Conservation (phyloP, 2,113 vertebrate species). For the Macaca nemestrina region DNA sequence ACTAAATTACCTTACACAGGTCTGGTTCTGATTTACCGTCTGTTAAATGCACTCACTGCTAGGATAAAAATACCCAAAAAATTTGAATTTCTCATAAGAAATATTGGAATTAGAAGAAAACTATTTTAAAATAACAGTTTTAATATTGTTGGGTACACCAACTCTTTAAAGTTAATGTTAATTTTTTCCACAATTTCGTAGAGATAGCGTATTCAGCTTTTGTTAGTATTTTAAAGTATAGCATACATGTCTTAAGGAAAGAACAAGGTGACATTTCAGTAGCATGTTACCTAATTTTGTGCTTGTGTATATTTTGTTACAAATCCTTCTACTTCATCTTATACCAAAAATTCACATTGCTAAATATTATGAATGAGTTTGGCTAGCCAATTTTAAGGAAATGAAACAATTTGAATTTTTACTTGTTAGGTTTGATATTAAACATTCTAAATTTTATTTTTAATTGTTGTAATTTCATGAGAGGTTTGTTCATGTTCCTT, state of each 20-base stretch:
- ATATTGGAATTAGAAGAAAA: background rate
- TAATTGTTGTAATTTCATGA: background rate
- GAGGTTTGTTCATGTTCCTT: background rate
- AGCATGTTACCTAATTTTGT: conserved; percentile 16
- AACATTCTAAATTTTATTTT: conserved; percentile 40
- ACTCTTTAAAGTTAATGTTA: conserved; percentile 8
- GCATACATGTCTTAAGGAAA: background rate
- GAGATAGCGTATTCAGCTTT: background rate
- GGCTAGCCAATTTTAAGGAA: conserved; percentile 32
- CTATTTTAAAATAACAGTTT: background rate
- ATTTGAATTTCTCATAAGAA: background rate
- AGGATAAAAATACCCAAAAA: background rate
- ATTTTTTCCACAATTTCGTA: background rate
- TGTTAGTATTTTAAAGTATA: background rate
- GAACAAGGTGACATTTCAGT: background rate
- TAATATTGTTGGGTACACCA: background rate
- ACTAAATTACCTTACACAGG: background rate
- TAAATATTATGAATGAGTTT: background rate
- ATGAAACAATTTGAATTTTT: background rate
- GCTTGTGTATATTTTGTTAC: background rate
- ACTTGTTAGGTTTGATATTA: conserved; percentile 35
- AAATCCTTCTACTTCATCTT: conserved; percentile 4
- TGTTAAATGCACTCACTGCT: background rate
- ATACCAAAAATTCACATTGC: conserved; percentile 1
- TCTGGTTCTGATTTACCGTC: background rate